Conservation (phyloP, 2,797 vertebrate genomes). For the Micropoecilia bifurca region DNA sequence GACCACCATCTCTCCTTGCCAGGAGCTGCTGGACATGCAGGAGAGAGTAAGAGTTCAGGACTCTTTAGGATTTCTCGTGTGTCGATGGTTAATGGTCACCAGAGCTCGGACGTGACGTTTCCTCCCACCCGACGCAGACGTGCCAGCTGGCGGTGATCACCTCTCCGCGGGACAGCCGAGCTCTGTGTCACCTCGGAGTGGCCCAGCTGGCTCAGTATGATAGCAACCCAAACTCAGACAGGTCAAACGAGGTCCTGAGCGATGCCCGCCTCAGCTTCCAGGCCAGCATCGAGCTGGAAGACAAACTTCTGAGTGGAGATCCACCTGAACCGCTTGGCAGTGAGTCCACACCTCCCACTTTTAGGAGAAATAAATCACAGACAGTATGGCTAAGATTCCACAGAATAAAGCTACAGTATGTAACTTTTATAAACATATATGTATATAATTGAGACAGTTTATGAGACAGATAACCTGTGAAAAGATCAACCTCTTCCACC, state of each 20-base stretch:
- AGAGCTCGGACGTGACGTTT: neutral
- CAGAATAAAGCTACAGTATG: neutral
- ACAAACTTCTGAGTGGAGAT: slow-evolving; percentile 55
- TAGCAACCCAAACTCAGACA: slow-evolving; percentile 52
- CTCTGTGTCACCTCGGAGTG: slow-evolving; percentile 72
- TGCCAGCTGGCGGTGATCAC: slow-evolving; percentile 71
- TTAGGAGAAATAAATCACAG: neutral
- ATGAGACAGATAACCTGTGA: no score
- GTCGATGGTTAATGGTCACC: neutral
- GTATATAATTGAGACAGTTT: no score
- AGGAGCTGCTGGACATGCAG: slow-evolving; percentile 69
- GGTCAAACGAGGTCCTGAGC: slow-evolving; percentile 39
- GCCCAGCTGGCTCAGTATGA: slow-evolving; percentile 76
- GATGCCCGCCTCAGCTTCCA: slow-evolving; percentile 75
- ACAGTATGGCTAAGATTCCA: neutral
- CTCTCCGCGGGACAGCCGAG: slow-evolving; percentile 61
- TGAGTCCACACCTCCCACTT: slow-evolving; percentile 43
- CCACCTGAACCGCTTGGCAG: slow-evolving; percentile 69
- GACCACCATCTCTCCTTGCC: slow-evolving; percentile 62
- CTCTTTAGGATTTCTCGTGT: neutral
- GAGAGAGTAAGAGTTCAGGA: slow-evolving; percentile 55
- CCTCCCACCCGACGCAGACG: slow-evolving; percentile 49
- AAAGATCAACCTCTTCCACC: no score
- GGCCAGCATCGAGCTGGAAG: slow-evolving; percentile 77
- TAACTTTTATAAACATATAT: no score